Percentiles rank a stretch among this genome's conserved stretches.
Evolutionary conservation across 2,797 vertebrate species (phyloP).

Genomic region (Melanotaenia maccullochi): DNA sequence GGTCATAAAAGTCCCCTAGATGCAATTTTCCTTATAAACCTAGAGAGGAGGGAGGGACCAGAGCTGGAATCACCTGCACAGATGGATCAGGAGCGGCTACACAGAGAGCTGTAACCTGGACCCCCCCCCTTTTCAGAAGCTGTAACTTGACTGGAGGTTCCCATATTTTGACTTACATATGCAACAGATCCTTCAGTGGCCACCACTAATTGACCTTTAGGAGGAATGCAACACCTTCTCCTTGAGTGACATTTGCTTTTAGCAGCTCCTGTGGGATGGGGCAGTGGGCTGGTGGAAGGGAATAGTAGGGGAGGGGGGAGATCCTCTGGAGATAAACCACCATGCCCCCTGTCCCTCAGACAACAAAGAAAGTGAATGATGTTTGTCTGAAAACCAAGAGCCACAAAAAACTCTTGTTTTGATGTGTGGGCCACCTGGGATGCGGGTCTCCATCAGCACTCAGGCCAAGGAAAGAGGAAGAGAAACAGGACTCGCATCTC

Average conservation of each 20-base stretch:
- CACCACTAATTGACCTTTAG: conserved; percentile 78
- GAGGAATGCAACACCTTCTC: conserved; percentile 79
- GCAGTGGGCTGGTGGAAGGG: conserved; percentile 70
- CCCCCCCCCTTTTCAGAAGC: conserved; percentile 13
- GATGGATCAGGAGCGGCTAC: conserved; percentile 49
- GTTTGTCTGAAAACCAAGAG: conserved; percentile 86
- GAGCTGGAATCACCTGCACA: conserved; percentile 66
- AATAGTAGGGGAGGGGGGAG: conserved; percentile 69
- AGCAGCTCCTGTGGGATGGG: conserved; percentile 79
- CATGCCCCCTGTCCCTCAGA: conserved; percentile 74
- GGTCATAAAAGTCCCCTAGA: conserved; percentile 70
- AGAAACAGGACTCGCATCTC: conserved; percentile 71
- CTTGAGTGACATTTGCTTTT: conserved; percentile 84
- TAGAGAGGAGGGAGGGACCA: conserved; percentile 38
- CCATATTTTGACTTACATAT: conserved; percentile 41
- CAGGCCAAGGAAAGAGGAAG: conserved; percentile 59
- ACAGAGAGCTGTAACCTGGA: conserved; percentile 31
- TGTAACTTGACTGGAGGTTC: background rate
- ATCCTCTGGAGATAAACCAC: conserved; percentile 79
- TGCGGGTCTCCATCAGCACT: conserved; percentile 81
- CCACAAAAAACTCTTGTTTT: conserved; percentile 80
- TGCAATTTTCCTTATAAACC: conserved; percentile 44
- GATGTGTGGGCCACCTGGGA: conserved; percentile 87
- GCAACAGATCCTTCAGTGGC: conserved; percentile 60
- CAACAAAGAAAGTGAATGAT: conserved; percentile 86